phyloP scores from a whole-genome alignment of 2,797 vertebrate genomes.

The Coccyzus lansbergi region DNA sequence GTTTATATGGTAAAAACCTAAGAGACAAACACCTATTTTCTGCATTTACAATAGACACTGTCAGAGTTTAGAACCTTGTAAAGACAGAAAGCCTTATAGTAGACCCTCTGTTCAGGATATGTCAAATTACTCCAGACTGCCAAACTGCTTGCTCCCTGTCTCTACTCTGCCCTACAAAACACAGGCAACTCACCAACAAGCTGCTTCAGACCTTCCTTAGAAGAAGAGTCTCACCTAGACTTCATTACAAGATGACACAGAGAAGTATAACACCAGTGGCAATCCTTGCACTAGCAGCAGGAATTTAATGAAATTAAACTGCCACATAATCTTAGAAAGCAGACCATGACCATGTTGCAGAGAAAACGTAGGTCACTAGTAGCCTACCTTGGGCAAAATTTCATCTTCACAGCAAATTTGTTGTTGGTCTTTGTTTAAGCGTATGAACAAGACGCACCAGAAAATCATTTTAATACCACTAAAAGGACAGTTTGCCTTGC shows the following conservation, averaged over 20 bases:
- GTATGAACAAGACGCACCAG: neutral
- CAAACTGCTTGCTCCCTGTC: no score
- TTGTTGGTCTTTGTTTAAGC: neutral
- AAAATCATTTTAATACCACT: neutral
- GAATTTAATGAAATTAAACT: neutral
- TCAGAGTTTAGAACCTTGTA: neutral
- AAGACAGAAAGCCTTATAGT: neutral
- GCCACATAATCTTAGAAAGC: conserved; percentile 41
- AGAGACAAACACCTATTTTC: neutral
- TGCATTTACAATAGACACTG: neutral
- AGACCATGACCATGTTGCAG: neutral
- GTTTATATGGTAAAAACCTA: neutral
- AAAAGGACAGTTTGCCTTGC: neutral
- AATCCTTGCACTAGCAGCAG: neutral
- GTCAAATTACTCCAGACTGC: neutral
- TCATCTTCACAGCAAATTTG: neutral
- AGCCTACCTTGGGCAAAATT: conserved; percentile 9
- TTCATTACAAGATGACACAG: neutral
- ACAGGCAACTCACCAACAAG: neutral
- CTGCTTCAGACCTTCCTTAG: neutral
- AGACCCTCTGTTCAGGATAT: neutral
- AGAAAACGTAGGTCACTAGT: neutral
- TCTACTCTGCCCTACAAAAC: neutral
- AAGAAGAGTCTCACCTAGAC: neutral
- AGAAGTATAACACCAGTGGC: neutral